Conservation (phyloP, 2,797 vertebrate genomes). For the Limosa lapponica region DNA sequence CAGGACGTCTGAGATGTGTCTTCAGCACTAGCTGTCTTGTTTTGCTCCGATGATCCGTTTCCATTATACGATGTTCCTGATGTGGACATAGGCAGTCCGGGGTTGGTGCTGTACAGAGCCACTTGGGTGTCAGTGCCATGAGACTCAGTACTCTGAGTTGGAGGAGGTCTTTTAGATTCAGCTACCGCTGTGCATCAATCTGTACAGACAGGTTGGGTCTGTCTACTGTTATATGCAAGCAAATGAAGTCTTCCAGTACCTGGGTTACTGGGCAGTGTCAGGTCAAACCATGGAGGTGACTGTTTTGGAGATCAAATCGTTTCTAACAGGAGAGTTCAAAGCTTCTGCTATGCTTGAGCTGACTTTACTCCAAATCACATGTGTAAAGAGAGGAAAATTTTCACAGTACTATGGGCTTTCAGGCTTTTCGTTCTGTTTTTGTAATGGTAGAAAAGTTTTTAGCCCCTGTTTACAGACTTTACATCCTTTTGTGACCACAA, state of each 20-base stretch:
- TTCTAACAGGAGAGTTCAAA: neutral
- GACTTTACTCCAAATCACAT: neutral
- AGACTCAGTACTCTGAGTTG: neutral
- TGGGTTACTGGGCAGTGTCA: neutral
- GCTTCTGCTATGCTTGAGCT: neutral
- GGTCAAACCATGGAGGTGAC: neutral
- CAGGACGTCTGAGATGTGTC: neutral
- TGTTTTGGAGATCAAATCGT: neutral
- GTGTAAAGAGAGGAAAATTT: neutral
- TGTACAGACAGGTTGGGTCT: neutral
- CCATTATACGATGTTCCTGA: neutral
- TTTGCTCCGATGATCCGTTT: neutral
- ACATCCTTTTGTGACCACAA: neutral
- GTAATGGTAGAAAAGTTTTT: neutral
- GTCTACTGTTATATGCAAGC: rapidly evolving
- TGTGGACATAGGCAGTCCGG: neutral
- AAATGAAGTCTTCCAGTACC: neutral
- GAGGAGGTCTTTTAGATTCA: neutral
- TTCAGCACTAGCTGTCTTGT: neutral
- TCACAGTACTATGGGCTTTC: neutral
- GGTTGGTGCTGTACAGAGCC: neutral
- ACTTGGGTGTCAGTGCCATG: neutral
- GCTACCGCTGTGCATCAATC: too few species aligned
- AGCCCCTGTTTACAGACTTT: neutral
- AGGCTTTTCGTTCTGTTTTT: neutral